Percentiles rank a stretch among this genome's conserved stretches.
phyloP scores from a whole-genome alignment of 2,888 invertebrate species.

The Andrena hattorfiana region DNA sequence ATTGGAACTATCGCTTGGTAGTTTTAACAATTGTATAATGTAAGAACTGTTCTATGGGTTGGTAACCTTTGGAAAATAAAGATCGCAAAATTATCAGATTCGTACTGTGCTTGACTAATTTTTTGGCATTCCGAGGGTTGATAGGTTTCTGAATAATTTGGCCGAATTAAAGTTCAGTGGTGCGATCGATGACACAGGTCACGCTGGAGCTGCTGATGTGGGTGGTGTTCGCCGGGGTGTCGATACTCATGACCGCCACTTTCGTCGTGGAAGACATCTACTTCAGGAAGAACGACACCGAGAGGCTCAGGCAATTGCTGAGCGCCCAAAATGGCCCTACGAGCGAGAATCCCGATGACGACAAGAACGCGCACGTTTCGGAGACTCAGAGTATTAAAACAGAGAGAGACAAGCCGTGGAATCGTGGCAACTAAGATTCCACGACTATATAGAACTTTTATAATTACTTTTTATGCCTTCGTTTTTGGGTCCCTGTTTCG shows the following conservation, averaged over 20 bases:
- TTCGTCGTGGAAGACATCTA: constrained; percentile 72
- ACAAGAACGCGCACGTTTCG: background rate
- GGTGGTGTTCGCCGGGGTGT: constrained; percentile 76
- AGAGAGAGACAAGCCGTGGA: background rate
- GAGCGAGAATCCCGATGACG: background rate
- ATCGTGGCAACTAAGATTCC: background rate
- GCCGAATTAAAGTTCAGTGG: background rate
- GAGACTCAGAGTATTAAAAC: background rate
- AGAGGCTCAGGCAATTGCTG: background rate
- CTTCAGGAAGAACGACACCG: constrained; percentile 1
- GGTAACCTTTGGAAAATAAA: no score
- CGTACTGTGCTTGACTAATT: no score
- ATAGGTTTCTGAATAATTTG: no score
- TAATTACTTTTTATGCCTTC: background rate
- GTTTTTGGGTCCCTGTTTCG: background rate
- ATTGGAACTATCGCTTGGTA: no score
- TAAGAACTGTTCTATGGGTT: no score
- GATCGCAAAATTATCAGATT: no score
- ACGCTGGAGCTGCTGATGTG: constrained; percentile 74
- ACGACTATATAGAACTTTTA: background rate
- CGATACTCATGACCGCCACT: constrained; percentile 68
- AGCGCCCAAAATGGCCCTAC: background rate
- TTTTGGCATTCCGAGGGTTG: no score
- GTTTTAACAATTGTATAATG: no score
- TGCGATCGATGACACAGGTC: constrained; percentile 62